Evolutionary conservation across 2,113 vertebrate genomes (phyloP).

Genomic region (Irena cyanogastra): DNA sequence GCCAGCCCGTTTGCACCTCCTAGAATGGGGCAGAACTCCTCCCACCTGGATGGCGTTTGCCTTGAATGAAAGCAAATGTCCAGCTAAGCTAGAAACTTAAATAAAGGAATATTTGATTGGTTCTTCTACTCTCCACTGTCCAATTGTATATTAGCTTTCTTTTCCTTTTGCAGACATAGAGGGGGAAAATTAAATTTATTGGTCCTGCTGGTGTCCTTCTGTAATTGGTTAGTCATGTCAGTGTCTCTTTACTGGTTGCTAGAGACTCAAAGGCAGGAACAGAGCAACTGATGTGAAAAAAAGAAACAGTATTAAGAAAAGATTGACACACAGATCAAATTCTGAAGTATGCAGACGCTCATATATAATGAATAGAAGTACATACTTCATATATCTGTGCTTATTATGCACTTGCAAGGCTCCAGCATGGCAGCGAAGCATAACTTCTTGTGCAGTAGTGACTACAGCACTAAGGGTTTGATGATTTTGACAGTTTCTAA

Average conservation of each 20-base stretch:
- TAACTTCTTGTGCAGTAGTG: background rate
- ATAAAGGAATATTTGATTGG: background rate
- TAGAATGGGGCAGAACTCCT: background rate
- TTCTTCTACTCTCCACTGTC: background rate
- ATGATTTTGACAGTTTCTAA: constrained; percentile 53
- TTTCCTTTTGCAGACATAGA: background rate
- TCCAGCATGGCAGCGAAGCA: background rate
- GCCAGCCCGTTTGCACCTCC: background rate
- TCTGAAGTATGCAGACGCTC: background rate
- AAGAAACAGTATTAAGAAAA: background rate
- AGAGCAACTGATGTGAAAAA: background rate
- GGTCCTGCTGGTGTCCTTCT: background rate
- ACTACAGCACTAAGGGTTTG: background rate
- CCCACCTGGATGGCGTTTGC: background rate
- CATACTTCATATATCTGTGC: background rate
- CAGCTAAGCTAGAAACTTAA: background rate
- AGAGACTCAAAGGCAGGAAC: background rate
- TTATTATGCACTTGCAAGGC: constrained; percentile 10
- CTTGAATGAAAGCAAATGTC: background rate
- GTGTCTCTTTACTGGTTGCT: background rate
- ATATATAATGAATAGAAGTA: background rate
- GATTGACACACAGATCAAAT: background rate
- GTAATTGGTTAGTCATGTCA: background rate
- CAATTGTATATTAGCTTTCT: background rate
- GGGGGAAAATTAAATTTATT: background rate